A percentile compares a stretch with the other conserved stretches of the same genome.
Conservation (phyloP, 2,888 invertebrate species). For the Lycia hirtaria region DNA sequence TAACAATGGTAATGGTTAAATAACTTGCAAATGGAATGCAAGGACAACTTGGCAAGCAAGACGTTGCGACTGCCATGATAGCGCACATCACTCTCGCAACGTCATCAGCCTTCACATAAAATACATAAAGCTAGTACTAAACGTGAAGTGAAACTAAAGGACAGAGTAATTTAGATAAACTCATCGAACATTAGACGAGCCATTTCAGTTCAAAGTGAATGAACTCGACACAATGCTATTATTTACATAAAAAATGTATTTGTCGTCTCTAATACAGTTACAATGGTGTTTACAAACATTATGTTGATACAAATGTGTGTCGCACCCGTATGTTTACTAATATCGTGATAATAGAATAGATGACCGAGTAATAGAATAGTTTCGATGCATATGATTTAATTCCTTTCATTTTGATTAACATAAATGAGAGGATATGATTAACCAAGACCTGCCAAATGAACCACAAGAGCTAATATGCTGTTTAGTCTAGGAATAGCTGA, state of each 20-base stretch:
- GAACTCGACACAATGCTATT: slow-evolving; percentile 63
- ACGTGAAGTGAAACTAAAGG: slow-evolving; percentile 45
- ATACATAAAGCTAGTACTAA: slow-evolving; percentile 37
- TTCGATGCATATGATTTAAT: slow-evolving; percentile 4
- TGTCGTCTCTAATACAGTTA: slow-evolving; percentile 49
- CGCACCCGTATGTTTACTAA: slow-evolving; percentile 34
- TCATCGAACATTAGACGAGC: slow-evolving; percentile 41
- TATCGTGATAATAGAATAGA: slow-evolving; percentile 21
- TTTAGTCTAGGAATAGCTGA: too few relatives aligned
- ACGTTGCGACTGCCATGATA: slow-evolving; percentile 13
- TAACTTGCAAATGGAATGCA: slow-evolving; percentile 17
- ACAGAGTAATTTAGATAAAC: slow-evolving; percentile 56
- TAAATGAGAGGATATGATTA: neutral
- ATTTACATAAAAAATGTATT: slow-evolving; percentile 62
- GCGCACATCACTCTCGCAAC: slow-evolving; percentile 18
- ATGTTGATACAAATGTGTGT: slow-evolving; percentile 32
- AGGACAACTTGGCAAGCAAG: slow-evolving; percentile 19
- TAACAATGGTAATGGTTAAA: slow-evolving; percentile 22
- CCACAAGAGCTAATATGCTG: too few relatives aligned
- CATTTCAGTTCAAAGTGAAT: slow-evolving; percentile 60
- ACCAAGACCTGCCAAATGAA: too few relatives aligned
- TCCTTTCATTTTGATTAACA: neutral
- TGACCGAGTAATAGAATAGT: slow-evolving; percentile 15
- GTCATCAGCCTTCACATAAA: slow-evolving; percentile 30
- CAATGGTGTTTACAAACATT: slow-evolving; percentile 54